Base-by-base conservation (phyloP, 2,888 invertebrate genomes). In the Trachelus tabidus region DNA sequence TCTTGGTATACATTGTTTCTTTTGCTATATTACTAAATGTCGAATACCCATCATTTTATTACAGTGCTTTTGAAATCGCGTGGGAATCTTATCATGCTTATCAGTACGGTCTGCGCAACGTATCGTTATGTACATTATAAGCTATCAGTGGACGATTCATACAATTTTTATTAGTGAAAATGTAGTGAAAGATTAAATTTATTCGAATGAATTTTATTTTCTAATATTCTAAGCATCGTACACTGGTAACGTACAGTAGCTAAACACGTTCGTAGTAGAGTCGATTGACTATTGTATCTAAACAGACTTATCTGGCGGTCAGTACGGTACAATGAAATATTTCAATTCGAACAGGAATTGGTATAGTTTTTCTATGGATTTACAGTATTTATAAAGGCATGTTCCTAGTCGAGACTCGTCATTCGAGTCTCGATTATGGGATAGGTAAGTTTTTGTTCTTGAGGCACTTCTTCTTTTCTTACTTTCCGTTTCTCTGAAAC, bases 401-500 rank as follows among this genome's bases (percentile, higher is more conserved):
- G 79, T 77, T 79, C 79, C 80, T 79, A 81, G 76, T 81, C 80
- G 74, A 81, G 75, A 78, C 81, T 79, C 75, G 83, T 80, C 83
- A 87, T 84, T 87, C 82, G 76, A 81, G 80, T 81, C 81, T 78
- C 81, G 81, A 79, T 76, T 81, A 81, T 83, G 81, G 83, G 81
- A 79, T 85, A 85, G 87, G 87, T 87, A 83, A 87, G 87, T 79
- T 79, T 77, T 79, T 79, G 31, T 75, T 69, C 73, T 6, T 23
- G 23, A 23, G 23, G 56, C 9, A 56, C 23, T 74, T 75, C 34
- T 80, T 78, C 73, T 12, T 35, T 35, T 88, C 88, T 81, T 83
- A 91, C 92, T 90, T 93, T 88, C 93, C 56, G 69, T 71, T 34
- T 71, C 71, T 12, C 23, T 56, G 56, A 23, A 23, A 56, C 23